Base-by-base conservation (phyloP, 2,113 vertebrate genomes). In the Romanogobio albipinnatus region DNA sequence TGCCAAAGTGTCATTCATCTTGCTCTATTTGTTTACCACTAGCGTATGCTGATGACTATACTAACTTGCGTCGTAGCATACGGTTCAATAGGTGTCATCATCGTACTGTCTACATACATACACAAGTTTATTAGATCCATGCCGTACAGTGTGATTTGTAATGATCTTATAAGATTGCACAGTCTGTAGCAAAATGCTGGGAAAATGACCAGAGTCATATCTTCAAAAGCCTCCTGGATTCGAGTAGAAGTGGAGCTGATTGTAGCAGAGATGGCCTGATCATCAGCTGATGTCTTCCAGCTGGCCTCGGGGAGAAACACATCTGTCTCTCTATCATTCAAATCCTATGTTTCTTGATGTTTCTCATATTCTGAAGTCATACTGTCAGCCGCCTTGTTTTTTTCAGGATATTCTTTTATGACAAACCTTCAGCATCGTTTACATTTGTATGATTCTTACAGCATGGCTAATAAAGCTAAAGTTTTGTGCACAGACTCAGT, bases 261-360 rank as follows among this genome's bases (percentile, higher is more conserved):
- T 70, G 66, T 0, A 56, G 53, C 53, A 56, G 13, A 56, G 36
- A 43, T 39, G 68, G 19, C 19, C 68, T 43, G 36, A 11, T 11
- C 33, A 22, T 36, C 33, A 39, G 8, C 66, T 39, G 66, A 70
- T 59, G 76, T 91, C 70, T 75, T 85, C 91, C 88, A 86, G 76
- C 90, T 93, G 68, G 53, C 53, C 17, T 49, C 47, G 3, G 11
- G 47, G 47, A 49, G 77, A 74, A 84, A 79, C 76, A 53, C 83
- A 71, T 53, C 61, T 64, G 58, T 62, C 11, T 43, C 43, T 74
- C 66, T 53, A 29, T 76, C 56, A 11, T 33, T 56, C n/a, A 9
- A 49, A 47, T 36, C 22, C 68, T 47, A 9, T 24, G 51, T 47
- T 7, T 51, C 82, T 58, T 73, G 29, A 76, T 75, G 62, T 71